These are phyloP conservation scores for Malthinus seriepunctatus DNA, from an alignment of 2,888 invertebrate genomes.

Conservation along the genomic window DNA sequence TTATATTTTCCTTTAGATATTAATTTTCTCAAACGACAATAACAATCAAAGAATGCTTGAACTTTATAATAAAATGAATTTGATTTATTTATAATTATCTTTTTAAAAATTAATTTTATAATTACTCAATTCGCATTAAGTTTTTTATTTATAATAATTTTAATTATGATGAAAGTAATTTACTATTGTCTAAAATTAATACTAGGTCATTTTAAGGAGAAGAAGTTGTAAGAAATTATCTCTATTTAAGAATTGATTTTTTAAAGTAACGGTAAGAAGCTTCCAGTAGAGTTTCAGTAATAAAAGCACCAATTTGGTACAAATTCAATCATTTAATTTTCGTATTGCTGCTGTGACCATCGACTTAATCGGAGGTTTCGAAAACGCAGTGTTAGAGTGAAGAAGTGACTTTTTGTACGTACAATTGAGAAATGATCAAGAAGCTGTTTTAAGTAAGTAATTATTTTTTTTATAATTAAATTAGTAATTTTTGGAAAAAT, in stretches of 20 bases:
- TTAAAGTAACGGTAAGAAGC: conserved; percentile 20
- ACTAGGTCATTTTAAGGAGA: not conserved
- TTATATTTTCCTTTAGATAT: too few species aligned
- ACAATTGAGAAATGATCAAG: too few species aligned
- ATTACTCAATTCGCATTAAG: too few species aligned
- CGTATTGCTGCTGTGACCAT: not conserved
- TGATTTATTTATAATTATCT: too few species aligned
- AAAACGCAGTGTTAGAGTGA: not conserved
- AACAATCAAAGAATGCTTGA: too few species aligned
- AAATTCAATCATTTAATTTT: conserved; percentile 16
- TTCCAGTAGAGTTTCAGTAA: conserved; percentile 11
- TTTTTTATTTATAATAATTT: too few species aligned
- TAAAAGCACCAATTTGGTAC: conserved; percentile 16
- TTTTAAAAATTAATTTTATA: too few species aligned
- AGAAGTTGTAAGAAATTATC: not conserved
- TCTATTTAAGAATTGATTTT: conserved; percentile 8
- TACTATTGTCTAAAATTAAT: not conserved
- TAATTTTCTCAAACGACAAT: too few species aligned
- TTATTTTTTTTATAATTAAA: too few species aligned
- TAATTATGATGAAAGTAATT: not conserved
- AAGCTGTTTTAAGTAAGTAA: too few species aligned
- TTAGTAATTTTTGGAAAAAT: not conserved
- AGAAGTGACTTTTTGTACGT: too few species aligned
- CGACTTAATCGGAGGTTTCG: not conserved
- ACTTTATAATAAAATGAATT: too few species aligned